Evolutionary conservation across 1,140 invertebrate species (phyloP).

Genomic region (Halesus radiatus): DNA sequence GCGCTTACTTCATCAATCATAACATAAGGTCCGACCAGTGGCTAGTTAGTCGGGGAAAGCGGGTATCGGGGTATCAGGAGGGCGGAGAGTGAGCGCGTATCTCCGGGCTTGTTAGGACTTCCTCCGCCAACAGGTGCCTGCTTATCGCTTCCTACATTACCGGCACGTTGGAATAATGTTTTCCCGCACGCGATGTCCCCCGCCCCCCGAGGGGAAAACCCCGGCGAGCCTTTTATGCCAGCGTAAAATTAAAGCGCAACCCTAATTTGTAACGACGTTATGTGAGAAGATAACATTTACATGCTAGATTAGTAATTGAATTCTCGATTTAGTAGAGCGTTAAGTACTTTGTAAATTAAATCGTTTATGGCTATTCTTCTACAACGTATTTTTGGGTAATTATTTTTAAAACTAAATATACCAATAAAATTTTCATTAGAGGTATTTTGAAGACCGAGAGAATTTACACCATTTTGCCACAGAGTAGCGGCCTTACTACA

Average conservation of each 20-base stretch:
- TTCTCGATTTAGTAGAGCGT: neutral
- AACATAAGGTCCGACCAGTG: neutral
- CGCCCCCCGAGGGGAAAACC: slow-evolving; percentile 7
- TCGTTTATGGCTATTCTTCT: neutral
- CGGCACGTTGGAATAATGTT: slow-evolving; percentile 36
- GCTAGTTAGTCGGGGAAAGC: neutral
- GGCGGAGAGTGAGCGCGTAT: neutral
- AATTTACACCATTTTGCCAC: too few species aligned
- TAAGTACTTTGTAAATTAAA: slow-evolving; percentile 10
- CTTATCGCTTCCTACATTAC: slow-evolving; percentile 44
- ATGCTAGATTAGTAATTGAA: slow-evolving; percentile 28
- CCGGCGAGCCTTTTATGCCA: slow-evolving; percentile 3
- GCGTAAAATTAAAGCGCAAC: slow-evolving; percentile 28
- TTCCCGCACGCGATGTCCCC: slow-evolving; percentile 46
- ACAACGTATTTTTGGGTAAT: too few species aligned
- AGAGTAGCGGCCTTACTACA: too few species aligned
- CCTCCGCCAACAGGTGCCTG: slow-evolving; percentile 48
- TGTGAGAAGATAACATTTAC: slow-evolving; percentile 19
- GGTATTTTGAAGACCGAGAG: too few species aligned
- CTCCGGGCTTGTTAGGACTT: slow-evolving; percentile 42
- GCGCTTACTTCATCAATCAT: slow-evolving; percentile 24
- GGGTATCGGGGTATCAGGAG: too few species aligned
- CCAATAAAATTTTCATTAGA: too few species aligned
- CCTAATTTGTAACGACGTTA: slow-evolving; percentile 31
- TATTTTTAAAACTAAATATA: too few species aligned